Base-by-base conservation (phyloP, 1,140 invertebrate species). In the Dufourea novaeangliae region DNA sequence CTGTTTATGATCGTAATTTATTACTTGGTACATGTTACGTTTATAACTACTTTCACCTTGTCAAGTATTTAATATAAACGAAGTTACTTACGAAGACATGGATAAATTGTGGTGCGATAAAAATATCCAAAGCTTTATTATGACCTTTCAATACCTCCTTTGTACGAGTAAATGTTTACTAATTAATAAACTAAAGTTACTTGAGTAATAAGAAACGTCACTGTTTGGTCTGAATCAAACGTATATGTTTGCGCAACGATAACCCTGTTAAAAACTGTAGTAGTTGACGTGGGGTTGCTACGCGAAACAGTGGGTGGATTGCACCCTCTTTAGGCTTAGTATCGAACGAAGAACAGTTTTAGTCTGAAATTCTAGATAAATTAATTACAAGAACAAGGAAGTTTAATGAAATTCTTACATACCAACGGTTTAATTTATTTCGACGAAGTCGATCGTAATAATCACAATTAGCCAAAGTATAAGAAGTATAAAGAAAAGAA, bases 261-360 rank as follows among this genome's bases (percentile, higher is more conserved):
- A n/a, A 50, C 46, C 4, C n/a, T 1, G 46, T n/a, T n/a, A 50
- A 50, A 17, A n/a, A 17, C 20, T n/a, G 7, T n/a, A n/a, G 12
- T 27, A 27, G 10, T 27, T 11, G 10, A 4, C 22, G 25, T 27
- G n/a, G 17, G 14, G 71, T 74, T 74, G 71, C 71, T 54, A 74
- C 25, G 44, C 1, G 6, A 20, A 71, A 34, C 63, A 34, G 8
- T 17, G n/a, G 11, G 6, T 2, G 11, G 5, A 6, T 29, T 50
- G 27, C 25, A 63, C 29, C 29, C 70, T 34, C 32, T 8, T 54
- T 1, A n/a, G 10, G 20, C 27, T 32, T 8, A 29, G 27, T n/a
- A 39, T 37, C 12, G 14, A 20, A 6, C 20, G 17, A 8, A 8
- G n/a, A 50, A 37, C 0, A 11, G 8, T 22, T 34, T 11, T 41